phyloP scores from a whole-genome alignment of 2,888 invertebrate species.

The Dermolepida albohirtum region DNA sequence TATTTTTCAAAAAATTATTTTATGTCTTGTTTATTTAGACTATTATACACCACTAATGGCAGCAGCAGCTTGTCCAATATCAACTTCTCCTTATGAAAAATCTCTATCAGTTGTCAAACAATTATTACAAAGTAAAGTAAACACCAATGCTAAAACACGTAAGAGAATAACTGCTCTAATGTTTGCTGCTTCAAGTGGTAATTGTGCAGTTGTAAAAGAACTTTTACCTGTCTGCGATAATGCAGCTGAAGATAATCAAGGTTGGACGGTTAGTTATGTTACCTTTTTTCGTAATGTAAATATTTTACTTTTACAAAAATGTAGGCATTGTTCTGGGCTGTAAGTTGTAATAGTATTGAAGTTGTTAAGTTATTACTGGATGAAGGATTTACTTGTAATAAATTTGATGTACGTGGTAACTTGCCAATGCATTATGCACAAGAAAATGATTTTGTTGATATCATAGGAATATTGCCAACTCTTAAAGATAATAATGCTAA shows the following conservation, averaged over 20 bases:
- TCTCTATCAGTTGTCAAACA: slow-evolving; percentile 60
- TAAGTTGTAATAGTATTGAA: slow-evolving; percentile 68
- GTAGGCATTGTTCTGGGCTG: slow-evolving; percentile 75
- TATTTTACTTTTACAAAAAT: slow-evolving; percentile 52
- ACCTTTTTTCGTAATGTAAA: neutral
- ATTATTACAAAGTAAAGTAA: slow-evolving; percentile 68
- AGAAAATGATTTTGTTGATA: slow-evolving; percentile 67
- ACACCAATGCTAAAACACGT: slow-evolving; percentile 70
- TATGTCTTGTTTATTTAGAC: slow-evolving; percentile 64
- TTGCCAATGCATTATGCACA: slow-evolving; percentile 69
- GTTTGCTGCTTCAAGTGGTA: slow-evolving; percentile 71
- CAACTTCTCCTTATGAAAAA: slow-evolving; percentile 64
- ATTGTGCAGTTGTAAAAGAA: slow-evolving; percentile 67
- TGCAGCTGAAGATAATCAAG: slow-evolving; percentile 71
- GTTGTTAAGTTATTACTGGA: slow-evolving; percentile 69
- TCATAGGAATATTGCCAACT: slow-evolving; percentile 65
- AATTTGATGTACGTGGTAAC: slow-evolving; percentile 67
- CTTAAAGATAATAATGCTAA: slow-evolving; percentile 49
- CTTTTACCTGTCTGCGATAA: slow-evolving; percentile 69
- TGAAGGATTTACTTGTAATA: slow-evolving; percentile 66
- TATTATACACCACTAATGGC: slow-evolving; percentile 74
- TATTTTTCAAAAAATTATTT: slow-evolving; percentile 20
- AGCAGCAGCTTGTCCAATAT: slow-evolving; percentile 71
- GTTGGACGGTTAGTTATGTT: slow-evolving; percentile 71
- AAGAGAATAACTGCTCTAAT: slow-evolving; percentile 74